phyloP scores from a whole-genome alignment of 2,113 vertebrate species.

The Zosterops pallidus region DNA sequence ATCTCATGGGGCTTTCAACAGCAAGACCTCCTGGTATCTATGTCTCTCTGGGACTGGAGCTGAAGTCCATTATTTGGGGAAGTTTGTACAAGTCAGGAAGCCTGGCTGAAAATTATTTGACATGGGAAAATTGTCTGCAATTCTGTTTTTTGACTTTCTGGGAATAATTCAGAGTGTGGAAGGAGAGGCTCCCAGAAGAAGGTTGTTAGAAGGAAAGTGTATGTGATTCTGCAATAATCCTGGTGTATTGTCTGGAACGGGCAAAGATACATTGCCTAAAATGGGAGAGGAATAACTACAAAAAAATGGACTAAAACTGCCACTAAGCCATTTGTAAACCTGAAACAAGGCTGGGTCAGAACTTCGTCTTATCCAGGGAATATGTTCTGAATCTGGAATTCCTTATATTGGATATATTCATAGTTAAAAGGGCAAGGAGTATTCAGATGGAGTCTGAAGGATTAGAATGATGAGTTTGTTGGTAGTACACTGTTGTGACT shows the following conservation, averaged over 20 bases:
- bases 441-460: background rate
- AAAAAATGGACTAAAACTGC: background rate
- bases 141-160: background rate
- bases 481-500: background rate
- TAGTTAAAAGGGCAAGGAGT: background rate
- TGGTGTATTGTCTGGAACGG: background rate
- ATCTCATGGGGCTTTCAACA: background rate
- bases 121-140: background rate
- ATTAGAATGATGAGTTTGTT: background rate
- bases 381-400: background rate
- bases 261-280: background rate
- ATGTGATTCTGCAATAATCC: background rate
- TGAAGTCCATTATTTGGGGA: background rate
- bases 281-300: background rate
- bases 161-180: background rate
- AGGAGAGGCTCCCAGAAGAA: background rate
- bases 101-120: background rate
- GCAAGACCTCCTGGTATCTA: background rate
- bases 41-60: background rate
- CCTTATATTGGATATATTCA: background rate
- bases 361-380: background rate
- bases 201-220: background rate
- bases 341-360: background rate
- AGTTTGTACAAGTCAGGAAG: background rate
- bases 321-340: background rate